A percentile compares a stretch with the other conserved stretches of the same genome.
Evolutionary conservation across 2,888 invertebrate genomes (phyloP).

Genomic region (Nomada lathburiana): DNA sequence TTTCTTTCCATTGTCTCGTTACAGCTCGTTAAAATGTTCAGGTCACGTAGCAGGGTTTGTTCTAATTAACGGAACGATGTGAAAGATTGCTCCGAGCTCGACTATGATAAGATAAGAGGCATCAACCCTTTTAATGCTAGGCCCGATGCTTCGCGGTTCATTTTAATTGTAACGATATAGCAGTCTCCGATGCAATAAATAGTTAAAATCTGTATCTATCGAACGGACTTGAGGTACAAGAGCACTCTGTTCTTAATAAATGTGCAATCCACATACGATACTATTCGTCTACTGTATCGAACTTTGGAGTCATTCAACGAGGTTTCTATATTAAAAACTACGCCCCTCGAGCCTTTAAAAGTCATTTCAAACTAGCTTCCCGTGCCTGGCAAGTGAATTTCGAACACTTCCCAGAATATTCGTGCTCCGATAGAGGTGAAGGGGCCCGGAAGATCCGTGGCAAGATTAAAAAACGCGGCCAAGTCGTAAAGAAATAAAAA

Average conservation of each 20-base stretch:
- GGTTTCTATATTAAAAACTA: too few species aligned
- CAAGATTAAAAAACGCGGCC: not conserved
- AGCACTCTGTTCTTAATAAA: too few species aligned
- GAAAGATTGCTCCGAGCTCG: not conserved
- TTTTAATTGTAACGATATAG: not conserved
- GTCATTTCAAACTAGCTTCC: not conserved
- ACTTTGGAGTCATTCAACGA: too few species aligned
- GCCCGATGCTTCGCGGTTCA: not conserved
- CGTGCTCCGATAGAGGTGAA: not conserved
- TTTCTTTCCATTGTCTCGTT: slow-evolving; percentile 11
- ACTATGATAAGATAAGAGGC: not conserved
- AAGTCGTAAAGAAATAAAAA: not conserved
- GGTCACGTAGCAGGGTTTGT: slow-evolving; percentile 19
- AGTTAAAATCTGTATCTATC: too few species aligned
- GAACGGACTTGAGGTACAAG: too few species aligned
- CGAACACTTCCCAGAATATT: not conserved
- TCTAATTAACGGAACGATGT: slow-evolving; percentile 19
- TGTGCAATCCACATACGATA: too few species aligned
- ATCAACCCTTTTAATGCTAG: not conserved
- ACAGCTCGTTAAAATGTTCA: slow-evolving; percentile 30
- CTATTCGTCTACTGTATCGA: too few species aligned
- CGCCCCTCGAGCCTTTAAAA: too few species aligned
- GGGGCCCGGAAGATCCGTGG: not conserved
- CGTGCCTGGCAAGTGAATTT: not conserved
- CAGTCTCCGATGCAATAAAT: not conserved